Conservation (phyloP, 2,888 invertebrate genomes). For the Acanthoscelides obtectus region DNA sequence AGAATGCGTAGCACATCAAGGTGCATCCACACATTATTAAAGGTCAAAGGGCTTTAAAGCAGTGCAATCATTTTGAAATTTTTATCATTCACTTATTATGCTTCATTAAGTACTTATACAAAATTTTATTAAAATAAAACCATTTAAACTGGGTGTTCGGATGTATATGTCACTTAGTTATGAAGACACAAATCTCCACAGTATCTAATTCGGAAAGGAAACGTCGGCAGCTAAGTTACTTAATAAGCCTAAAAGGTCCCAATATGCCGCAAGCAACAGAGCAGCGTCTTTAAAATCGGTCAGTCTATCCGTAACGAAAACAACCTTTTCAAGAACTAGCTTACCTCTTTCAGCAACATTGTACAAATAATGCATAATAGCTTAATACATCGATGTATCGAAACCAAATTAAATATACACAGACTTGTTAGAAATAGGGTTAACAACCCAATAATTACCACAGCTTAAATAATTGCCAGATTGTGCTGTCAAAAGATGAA, state of each 20-base stretch:
- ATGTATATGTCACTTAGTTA: no score
- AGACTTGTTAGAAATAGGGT: background rate
- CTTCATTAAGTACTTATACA: no score
- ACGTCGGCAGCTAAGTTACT: background rate
- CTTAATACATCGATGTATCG: no score
- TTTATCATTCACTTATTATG: no score
- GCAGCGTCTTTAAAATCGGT: background rate
- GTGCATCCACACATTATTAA: no score
- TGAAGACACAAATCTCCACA: no score
- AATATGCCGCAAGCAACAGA: background rate
- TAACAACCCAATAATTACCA: background rate
- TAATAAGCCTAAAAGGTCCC: background rate
- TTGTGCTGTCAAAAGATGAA: background rate
- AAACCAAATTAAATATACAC: background rate
- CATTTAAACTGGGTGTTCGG: no score
- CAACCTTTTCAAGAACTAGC: background rate
- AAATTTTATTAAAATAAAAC: no score
- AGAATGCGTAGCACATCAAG: no score
- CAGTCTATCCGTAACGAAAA: background rate
- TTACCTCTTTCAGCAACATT: background rate
- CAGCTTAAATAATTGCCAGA: background rate
- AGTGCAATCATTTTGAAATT: no score
- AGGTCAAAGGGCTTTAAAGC: no score
- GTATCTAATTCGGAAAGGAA: background rate
- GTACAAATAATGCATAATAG: no score